Evolutionary conservation across 2,113 vertebrate species (phyloP).

Genomic region (Cyrtonyx montezumae): DNA sequence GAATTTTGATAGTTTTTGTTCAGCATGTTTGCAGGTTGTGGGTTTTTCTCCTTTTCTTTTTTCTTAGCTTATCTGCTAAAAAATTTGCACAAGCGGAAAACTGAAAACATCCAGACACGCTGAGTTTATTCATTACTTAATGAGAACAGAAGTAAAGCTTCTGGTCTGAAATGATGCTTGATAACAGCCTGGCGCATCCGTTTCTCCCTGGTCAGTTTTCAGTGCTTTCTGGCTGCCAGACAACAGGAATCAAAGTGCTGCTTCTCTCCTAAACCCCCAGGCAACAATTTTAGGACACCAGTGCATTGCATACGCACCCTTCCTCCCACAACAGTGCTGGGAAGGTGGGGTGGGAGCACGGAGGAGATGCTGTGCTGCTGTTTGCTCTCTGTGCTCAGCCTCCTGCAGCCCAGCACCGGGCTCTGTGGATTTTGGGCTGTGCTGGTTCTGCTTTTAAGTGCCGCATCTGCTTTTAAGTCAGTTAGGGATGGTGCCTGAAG

Average conservation of each 20-base stretch:
- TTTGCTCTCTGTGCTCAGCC: neutral
- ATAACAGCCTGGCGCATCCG: constrained; percentile 11
- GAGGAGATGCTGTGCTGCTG: neutral
- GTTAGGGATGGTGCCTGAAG: neutral
- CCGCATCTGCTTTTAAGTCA: constrained; percentile 34
- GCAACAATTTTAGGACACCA: constrained; percentile 25
- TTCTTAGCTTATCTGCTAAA: neutral
- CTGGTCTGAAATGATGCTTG: constrained; percentile 9
- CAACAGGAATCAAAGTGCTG: neutral
- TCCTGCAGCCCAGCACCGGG: neutral
- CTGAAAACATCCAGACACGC: neutral
- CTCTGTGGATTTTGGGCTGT: constrained; percentile 39
- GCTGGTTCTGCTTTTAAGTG: neutral
- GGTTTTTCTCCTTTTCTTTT: neutral
- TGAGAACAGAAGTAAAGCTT: constrained; percentile 31
- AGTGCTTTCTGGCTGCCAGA: neutral
- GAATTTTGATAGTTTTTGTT: constrained; percentile 50
- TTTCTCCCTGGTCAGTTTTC: constrained; percentile 23
- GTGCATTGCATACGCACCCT: neutral
- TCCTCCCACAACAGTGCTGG: neutral
- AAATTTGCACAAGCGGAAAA: neutral
- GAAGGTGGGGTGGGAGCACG: neutral
- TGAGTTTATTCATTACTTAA: constrained; percentile 30
- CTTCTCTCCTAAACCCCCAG: neutral
- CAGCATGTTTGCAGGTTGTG: neutral